Evolutionary conservation across 2,113 vertebrate genomes (phyloP).

Genomic region (Ammodytes dubius): DNA sequence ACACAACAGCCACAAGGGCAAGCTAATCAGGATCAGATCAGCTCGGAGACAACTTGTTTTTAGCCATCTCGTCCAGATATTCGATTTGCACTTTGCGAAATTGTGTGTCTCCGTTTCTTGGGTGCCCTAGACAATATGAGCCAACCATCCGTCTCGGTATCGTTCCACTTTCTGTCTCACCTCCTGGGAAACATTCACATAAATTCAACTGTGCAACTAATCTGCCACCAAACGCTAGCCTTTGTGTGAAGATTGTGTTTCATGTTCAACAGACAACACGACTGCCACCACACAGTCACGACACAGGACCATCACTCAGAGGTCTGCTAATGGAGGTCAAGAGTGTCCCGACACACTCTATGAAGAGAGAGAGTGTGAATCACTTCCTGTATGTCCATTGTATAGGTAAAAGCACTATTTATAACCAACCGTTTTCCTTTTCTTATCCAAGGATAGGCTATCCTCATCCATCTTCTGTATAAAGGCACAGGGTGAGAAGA

Average conservation of each 20-base stretch:
- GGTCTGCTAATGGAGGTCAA: constrained; percentile 89
- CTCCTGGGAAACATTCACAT: constrained; percentile 21
- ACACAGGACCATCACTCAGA: constrained; percentile 91
- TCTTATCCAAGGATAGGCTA: background rate
- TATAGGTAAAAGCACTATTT: constrained; percentile 88
- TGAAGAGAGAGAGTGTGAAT: constrained; percentile 96
- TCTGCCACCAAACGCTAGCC: background rate
- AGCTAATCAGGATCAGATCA: constrained; percentile 48
- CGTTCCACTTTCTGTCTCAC: constrained; percentile 15
- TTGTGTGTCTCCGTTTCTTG: background rate
- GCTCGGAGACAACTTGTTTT: constrained; percentile 35
- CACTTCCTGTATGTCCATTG: constrained; percentile 86
- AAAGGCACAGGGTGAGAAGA: background rate
- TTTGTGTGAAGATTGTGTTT: constrained; percentile 59
- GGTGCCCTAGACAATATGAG: background rate
- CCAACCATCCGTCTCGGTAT: constrained; percentile 11
- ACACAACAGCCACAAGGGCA: constrained; percentile 63
- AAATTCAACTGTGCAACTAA: constrained; percentile 13
- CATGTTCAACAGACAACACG: constrained; percentile 85
- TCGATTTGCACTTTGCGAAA: background rate
- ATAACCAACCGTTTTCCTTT: background rate
- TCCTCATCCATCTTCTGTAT: background rate
- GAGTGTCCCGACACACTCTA: constrained; percentile 95
- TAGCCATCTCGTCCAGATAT: constrained; percentile 22
- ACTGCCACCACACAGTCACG: constrained; percentile 89